A percentile compares a stretch with the other conserved stretches of the same genome.
phyloP scores from a whole-genome alignment of 2,113 vertebrate species.

The Ondatra zibethicus region DNA sequence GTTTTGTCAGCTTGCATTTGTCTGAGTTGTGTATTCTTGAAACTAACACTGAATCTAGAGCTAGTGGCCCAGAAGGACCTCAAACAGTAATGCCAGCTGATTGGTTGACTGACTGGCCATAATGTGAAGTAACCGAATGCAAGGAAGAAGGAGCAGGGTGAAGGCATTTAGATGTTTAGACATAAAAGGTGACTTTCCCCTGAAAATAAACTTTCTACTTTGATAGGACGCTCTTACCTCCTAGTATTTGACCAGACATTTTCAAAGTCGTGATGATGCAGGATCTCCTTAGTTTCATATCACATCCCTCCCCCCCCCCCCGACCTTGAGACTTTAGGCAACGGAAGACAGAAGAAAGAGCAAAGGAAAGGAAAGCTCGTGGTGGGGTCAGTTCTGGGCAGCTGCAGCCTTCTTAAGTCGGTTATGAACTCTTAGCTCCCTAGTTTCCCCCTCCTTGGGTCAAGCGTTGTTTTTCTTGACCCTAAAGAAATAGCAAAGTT shows the following conservation, averaged over 20 bases:
- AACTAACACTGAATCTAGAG: neutral
- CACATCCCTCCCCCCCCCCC: neutral
- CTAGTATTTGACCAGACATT: neutral
- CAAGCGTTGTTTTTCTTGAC: neutral
- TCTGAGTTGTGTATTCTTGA: neutral
- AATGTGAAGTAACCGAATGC: neutral
- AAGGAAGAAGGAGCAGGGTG: too few relatives aligned
- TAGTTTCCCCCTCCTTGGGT: neutral
- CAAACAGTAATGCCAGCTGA: neutral
- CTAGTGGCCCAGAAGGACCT: neutral
- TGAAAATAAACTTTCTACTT: neutral
- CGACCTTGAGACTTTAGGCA: neutral
- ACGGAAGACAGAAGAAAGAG: neutral
- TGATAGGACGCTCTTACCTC: neutral
- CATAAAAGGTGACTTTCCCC: too few relatives aligned
- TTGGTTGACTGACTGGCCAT: neutral
- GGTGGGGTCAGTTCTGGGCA: fast-evolving
- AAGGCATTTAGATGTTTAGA: neutral
- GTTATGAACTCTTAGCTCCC: neutral
- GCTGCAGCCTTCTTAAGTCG: neutral
- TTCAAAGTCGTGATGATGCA: neutral
- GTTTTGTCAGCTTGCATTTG: neutral
- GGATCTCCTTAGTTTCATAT: neutral
- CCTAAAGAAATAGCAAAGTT: neutral
- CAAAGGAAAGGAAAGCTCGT: neutral